A percentile compares a stretch with the other conserved stretches of the same genome.
Evolutionary conservation across 2,888 invertebrate genomes (phyloP).

Genomic region (Tetragnatha montana): DNA sequence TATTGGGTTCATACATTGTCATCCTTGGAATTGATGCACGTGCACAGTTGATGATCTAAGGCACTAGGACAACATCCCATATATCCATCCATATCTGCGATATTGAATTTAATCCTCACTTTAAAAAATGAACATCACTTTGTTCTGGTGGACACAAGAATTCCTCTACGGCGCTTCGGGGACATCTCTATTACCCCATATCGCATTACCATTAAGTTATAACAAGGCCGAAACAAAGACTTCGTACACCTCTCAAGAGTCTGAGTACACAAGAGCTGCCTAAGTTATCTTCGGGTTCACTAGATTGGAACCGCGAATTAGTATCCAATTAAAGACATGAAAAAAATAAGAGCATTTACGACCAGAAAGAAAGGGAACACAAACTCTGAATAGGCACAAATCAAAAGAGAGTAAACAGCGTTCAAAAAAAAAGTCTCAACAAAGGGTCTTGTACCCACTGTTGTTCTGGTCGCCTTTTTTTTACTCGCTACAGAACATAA

Average conservation of each 20-base stretch:
- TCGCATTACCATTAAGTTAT: slow-evolving; percentile 45
- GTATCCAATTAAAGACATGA: slow-evolving; percentile 52
- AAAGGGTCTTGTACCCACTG: slow-evolving; percentile 37
- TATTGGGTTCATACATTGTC: too few species aligned
- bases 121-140: slow-evolving; percentile 25
- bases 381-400: slow-evolving; percentile 32
- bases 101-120: neutral
- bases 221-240: slow-evolving; percentile 51
- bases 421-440: neutral
- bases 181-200: slow-evolving; percentile 28
- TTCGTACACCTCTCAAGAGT: neutral
- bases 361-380: slow-evolving; percentile 64
- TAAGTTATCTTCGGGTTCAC: slow-evolving; percentile 30
- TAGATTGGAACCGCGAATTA: slow-evolving; percentile 50
- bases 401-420: slow-evolving; percentile 12
- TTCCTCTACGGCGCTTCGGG: slow-evolving; percentile 19
- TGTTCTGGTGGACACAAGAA: slow-evolving; percentile 30
- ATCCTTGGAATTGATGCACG: neutral
- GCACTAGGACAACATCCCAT: neutral
- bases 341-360: slow-evolving; percentile 18
- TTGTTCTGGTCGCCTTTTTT: slow-evolving; percentile 36
- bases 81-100: neutral
- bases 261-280: neutral
- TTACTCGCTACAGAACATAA: neutral
- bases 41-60: neutral